Base-by-base conservation (phyloP, 2,888 invertebrate genomes). In the Leptarthrus brevirostris region DNA sequence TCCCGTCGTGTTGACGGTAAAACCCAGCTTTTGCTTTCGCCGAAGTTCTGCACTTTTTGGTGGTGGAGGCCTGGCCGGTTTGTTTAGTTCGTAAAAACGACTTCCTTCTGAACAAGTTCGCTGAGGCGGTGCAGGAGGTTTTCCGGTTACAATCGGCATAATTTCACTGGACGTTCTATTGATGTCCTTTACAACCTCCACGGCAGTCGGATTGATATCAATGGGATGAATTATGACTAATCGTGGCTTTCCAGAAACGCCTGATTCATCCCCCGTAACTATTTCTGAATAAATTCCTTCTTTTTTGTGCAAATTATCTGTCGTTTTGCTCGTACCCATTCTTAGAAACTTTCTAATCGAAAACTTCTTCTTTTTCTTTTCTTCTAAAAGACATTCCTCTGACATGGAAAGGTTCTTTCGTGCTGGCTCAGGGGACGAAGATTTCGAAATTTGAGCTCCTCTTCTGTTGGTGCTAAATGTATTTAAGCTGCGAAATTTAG, bases 221-320 rank as follows among this genome's bases (percentile, higher is more conserved):
- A 93, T 87, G 12, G 95, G 95, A 87, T 95, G 95, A 76, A 95
- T 94, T 78, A 95, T 95, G 75, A 95, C 93, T 22, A 94, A 86
- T 14, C 93, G 88, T 2, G 92, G 92, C 80, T 92, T 93, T 4
- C 84, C 85, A 0, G 79, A 75, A 0, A 83, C 80, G 22, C 80
- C 81, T 49, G 79, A 77, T 52, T 85, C 84, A 26, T 84, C 83
- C 10, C 83, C 83, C 0, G 83, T 84, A 40, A 83, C 82, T 40
- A 84, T 83, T 72, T 84, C 83, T 0, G 88, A 86, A 52, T 84
- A 82, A 52, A 88, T 83, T 76, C 86, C 82, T 0, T 85, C 82
- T 80, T 82, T 84, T 72, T 83, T 84, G 77, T 79, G 77, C 18
- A 83, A 73, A 72, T 81, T 80, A 20, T 89, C 89, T 0, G 87